Conservation (phyloP, 2,797 vertebrate genomes). For the Emys orbicularis region DNA sequence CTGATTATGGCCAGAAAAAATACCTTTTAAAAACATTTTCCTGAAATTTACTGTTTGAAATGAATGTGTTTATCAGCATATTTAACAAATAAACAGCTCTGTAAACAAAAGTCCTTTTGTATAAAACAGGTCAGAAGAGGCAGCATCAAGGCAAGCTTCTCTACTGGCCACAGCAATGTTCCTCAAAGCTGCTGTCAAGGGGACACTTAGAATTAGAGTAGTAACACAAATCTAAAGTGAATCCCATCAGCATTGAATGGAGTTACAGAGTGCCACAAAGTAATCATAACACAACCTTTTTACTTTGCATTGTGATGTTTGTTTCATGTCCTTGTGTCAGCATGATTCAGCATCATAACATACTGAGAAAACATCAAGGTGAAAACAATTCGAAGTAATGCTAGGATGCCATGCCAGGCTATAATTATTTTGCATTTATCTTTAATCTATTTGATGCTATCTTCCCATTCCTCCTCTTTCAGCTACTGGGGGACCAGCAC, state of each 20-base stretch:
- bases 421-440: conserved; percentile 34
- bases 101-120: not conserved
- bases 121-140: not conserved
- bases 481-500: conserved; percentile 57
- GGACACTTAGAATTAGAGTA: not conserved
- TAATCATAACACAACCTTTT: conserved; percentile 59
- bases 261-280: not conserved
- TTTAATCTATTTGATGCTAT: conserved; percentile 64
- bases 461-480: conserved; percentile 42
- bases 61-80: rapidly evolving
- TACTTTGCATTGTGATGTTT: conserved; percentile 48
- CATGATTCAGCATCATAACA: conserved; percentile 67
- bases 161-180: not conserved
- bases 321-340: conserved; percentile 67
- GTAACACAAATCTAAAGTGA: not conserved
- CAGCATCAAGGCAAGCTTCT: not conserved
- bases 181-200: not conserved
- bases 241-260: rapidly evolving
- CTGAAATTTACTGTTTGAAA: not conserved
- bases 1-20: conserved; percentile 20
- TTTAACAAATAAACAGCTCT: not conserved
- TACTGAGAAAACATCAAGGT: conserved; percentile 73
- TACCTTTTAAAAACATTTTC: conserved; percentile 13
- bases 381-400: conserved; percentile 66
- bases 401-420: conserved; percentile 42